Evolutionary conservation across 2,797 vertebrate genomes (phyloP).

Genomic region (Coendou prehensilis): DNA sequence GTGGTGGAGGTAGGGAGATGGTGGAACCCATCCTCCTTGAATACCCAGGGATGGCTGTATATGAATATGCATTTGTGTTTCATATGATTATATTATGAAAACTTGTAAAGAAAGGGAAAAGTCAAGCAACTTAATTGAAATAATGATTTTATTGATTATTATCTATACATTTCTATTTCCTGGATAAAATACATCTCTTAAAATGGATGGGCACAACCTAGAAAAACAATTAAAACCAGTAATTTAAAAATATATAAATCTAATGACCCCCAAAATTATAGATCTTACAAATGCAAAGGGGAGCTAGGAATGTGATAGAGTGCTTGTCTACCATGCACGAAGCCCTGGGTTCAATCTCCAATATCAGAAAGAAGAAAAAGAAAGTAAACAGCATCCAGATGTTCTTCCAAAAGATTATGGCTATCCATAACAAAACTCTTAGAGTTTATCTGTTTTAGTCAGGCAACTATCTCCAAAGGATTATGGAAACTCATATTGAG

Average conservation of each 20-base stretch:
- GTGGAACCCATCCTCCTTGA: background rate
- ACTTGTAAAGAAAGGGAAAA: slow-evolving; percentile 49
- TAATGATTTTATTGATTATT: slow-evolving; percentile 14
- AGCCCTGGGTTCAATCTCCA: background rate
- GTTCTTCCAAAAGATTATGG: slow-evolving; percentile 4
- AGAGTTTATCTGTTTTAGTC: background rate
- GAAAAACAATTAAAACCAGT: slow-evolving; percentile 58
- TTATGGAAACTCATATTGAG: background rate
- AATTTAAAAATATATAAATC: slow-evolving; percentile 52
- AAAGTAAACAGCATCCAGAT: background rate
- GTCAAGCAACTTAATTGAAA: slow-evolving; percentile 52
- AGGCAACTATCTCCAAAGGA: slow-evolving; percentile 4
- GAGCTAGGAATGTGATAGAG: background rate
- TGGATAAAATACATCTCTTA: slow-evolving; percentile 55
- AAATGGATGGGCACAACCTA: slow-evolving; percentile 36
- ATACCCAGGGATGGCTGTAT: background rate
- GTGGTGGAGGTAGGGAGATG: background rate
- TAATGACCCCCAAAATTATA: slow-evolving; percentile 44
- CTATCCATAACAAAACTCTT: background rate
- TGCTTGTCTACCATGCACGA: background rate
- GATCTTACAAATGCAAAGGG: slow-evolving; percentile 51
- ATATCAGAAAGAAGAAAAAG: background rate
- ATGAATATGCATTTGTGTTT: background rate
- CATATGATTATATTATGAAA: slow-evolving; percentile 43
- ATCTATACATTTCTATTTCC: slow-evolving; percentile 34